These are phyloP conservation scores for Lycaena phlaeas DNA, from an alignment of 2,888 invertebrate genomes.

Conservation along the genomic window DNA sequence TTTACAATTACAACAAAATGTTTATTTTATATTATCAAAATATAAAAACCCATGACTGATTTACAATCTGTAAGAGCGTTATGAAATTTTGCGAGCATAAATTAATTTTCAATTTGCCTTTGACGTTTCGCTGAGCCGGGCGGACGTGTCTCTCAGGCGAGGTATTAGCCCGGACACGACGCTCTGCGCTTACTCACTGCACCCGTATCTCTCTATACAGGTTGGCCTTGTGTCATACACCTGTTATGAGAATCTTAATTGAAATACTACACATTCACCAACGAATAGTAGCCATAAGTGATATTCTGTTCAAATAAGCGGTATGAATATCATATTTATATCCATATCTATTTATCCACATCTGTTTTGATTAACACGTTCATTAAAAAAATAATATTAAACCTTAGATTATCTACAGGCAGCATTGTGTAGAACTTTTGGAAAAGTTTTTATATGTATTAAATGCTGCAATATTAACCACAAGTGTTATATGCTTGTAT, in stretches of 20 bases:
- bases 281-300: background rate
- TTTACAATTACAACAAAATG: too few relatives aligned
- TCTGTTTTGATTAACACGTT: too few relatives aligned
- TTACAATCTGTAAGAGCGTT: conserved; percentile 43
- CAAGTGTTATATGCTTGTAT: too few relatives aligned
- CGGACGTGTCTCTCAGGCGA: conserved; percentile 56
- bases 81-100: conserved; percentile 62
- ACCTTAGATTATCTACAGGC: too few relatives aligned
- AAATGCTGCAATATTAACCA: too few relatives aligned
- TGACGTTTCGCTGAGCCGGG: conserved; percentile 68
- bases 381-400: too few relatives aligned
- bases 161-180: conserved; percentile 61
- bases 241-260: conserved; percentile 24
- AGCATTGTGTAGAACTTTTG: too few relatives aligned
- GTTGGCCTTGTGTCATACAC: conserved; percentile 21
- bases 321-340: too few relatives aligned
- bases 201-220: conserved; percentile 29
- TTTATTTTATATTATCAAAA: too few relatives aligned
- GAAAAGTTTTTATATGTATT: too few relatives aligned
- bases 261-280: conserved; percentile 19
- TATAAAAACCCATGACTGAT: conserved; percentile 25
- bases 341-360: too few relatives aligned
- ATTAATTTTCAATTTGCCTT: conserved; percentile 73
- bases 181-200: conserved; percentile 41
- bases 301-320: too few relatives aligned